Conservation (phyloP, 2,888 invertebrate genomes). For the Elmis aenea region DNA sequence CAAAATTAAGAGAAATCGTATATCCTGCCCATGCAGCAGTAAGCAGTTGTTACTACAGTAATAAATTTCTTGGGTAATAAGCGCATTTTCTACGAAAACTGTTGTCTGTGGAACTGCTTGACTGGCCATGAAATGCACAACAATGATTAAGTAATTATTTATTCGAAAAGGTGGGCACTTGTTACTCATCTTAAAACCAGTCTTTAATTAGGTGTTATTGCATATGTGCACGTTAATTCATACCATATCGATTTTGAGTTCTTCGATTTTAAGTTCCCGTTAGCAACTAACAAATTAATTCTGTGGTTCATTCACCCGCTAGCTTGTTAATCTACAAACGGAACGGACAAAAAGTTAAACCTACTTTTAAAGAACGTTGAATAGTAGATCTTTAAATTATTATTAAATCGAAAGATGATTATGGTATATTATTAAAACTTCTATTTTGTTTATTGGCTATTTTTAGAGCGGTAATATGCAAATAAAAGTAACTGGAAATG, state of each 20-base stretch:
- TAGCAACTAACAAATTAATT: not conserved
- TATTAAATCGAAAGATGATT: no score
- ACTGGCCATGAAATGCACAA: slow-evolving; percentile 18
- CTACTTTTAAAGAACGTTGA: no score
- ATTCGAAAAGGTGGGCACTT: slow-evolving; percentile 11
- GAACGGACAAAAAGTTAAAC: no score
- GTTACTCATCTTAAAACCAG: slow-evolving; percentile 8
- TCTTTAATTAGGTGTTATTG: not conserved
- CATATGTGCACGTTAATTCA: not conserved
- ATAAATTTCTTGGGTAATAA: slow-evolving; percentile 15
- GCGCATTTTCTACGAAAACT: slow-evolving; percentile 15
- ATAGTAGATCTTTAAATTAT: no score
- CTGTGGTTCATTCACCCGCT: not conserved
- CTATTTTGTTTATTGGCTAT: no score
- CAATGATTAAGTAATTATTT: slow-evolving; percentile 19
- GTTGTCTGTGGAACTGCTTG: no score
- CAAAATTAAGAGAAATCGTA: slow-evolving; percentile 20
- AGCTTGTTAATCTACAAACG: no score
- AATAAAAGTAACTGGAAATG: no score
- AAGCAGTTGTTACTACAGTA: no score
- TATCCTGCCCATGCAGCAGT: slow-evolving; percentile 13
- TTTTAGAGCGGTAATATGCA: no score
- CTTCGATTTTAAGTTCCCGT: not conserved
- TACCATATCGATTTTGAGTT: not conserved
- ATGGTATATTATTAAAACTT: no score